A percentile compares a stretch with the other conserved stretches of the same genome.
Evolutionary conservation across 2,888 invertebrate genomes (phyloP).

Genomic region (Acanthosoma haemorrhoidale): DNA sequence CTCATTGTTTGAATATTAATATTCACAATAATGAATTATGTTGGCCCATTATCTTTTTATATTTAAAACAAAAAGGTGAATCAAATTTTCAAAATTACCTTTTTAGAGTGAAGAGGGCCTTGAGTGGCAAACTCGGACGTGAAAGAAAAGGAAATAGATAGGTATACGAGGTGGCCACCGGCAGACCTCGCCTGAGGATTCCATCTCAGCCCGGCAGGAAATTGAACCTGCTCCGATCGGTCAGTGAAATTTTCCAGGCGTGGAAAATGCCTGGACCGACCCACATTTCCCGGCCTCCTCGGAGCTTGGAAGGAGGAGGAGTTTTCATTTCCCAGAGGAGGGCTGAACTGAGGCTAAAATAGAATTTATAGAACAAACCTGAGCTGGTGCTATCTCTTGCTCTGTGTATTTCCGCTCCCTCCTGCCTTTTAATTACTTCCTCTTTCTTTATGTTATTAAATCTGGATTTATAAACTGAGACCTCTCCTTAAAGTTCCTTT

Average conservation of each 20-base stretch:
- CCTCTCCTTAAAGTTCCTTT: too few species aligned
- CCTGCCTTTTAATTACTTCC: not conserved
- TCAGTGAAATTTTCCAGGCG: not conserved
- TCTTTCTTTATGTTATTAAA: not conserved
- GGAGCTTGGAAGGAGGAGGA: not conserved
- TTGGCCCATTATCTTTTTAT: too few species aligned
- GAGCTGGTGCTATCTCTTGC: not conserved
- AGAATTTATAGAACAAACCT: slow-evolving; percentile 12
- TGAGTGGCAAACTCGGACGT: not conserved
- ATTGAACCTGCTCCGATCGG: slow-evolving; percentile 4
- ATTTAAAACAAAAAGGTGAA: too few species aligned
- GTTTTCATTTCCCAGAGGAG: slow-evolving; percentile 13
- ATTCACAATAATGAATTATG: too few species aligned
- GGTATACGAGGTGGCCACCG: not conserved
- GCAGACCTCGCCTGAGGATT: not conserved
- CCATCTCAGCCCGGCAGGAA: not conserved
- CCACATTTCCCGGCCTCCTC: not conserved
- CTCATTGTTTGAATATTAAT: too few species aligned
- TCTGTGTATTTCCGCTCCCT: too few species aligned
- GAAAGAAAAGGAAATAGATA: not conserved
- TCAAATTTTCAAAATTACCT: too few species aligned
- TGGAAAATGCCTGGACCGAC: not conserved
- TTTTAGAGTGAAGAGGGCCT: not conserved
- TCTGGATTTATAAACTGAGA: too few species aligned
- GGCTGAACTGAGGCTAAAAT: not conserved